Conservation (phyloP, 1,140 invertebrate species). For the Drosophila ohnishii region DNA sequence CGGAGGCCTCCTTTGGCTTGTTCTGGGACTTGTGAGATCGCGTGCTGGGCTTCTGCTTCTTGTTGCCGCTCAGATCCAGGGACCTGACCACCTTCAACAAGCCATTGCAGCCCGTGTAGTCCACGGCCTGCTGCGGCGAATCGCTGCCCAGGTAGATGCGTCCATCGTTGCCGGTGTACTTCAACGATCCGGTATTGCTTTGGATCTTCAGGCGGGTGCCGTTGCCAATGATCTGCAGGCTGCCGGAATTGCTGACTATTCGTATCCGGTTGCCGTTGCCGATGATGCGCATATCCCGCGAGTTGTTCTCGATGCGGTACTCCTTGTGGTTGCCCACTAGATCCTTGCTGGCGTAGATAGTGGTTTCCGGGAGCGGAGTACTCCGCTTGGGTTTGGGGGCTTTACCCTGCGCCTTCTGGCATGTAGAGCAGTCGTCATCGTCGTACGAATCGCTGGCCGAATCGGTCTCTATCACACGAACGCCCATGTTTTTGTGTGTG, state of each 20-base stretch:
- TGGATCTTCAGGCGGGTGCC: constrained; percentile 70
- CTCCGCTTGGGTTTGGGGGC: constrained; percentile 35
- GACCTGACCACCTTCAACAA: constrained; percentile 73
- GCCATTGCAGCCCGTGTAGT: constrained; percentile 79
- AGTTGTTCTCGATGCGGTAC: constrained; percentile 74
- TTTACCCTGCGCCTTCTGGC: constrained; percentile 45
- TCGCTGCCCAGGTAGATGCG: constrained; percentile 73
- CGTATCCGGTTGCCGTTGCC: constrained; percentile 76
- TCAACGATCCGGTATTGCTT: constrained; percentile 59
- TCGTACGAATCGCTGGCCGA: constrained; percentile 73
- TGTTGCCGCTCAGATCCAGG: constrained; percentile 42
- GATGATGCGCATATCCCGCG: constrained; percentile 68
- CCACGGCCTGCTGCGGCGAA: constrained; percentile 64
- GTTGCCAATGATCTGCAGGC: constrained; percentile 72
- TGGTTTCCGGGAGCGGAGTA: constrained; percentile 11
- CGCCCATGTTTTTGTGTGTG: constrained; percentile 63
- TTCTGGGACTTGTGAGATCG: neutral
- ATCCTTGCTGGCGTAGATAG: constrained; percentile 56
- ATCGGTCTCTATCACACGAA: constrained; percentile 66
- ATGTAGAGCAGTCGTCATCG: constrained; percentile 63
- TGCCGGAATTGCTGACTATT: constrained; percentile 63
- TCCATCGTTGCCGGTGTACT: constrained; percentile 78
- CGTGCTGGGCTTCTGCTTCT: constrained; percentile 42
- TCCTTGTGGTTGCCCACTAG: constrained; percentile 78
- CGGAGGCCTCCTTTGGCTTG: constrained; percentile 6